Evolutionary conservation across 2,797 vertebrate species (phyloP).

Genomic region (Gouania willdenowi): DNA sequence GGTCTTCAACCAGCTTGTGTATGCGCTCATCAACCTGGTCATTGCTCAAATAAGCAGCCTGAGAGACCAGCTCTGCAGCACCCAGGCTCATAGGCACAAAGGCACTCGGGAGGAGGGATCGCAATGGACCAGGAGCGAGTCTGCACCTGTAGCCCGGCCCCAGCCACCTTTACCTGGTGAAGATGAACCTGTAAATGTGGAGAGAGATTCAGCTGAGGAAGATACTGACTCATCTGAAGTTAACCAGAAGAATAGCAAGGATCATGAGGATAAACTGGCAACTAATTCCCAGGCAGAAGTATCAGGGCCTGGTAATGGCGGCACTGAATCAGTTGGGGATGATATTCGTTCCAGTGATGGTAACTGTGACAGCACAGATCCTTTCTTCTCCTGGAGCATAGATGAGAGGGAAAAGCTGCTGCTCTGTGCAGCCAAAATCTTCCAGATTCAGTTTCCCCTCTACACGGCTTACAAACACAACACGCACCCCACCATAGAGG

Average conservation of each 20-base stretch:
- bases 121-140: slow-evolving; percentile 71
- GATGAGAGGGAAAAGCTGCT: slow-evolving; percentile 96
- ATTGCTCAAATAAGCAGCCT: slow-evolving; percentile 94
- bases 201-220: slow-evolving; percentile 86
- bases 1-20: slow-evolving; percentile 98
- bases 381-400: slow-evolving; percentile 88
- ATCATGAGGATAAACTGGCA: slow-evolving; percentile 44
- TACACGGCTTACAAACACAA: slow-evolving; percentile 99
- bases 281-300: slow-evolving; percentile 74
- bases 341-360: slow-evolving; percentile 49
- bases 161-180: slow-evolving; percentile 73
- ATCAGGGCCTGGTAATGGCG: slow-evolving; percentile 62
- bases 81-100: slow-evolving; percentile 26
- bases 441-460: slow-evolving; percentile 97
- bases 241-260: slow-evolving; percentile 65
- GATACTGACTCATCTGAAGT: slow-evolving; percentile 62
- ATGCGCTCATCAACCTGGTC: slow-evolving; percentile 97
- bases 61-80: slow-evolving; percentile 87
- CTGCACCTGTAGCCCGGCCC: slow-evolving; percentile 67
- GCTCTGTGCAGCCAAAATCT: slow-evolving; percentile 97
- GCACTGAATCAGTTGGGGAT: slow-evolving; percentile 56
- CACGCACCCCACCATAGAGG: slow-evolving; percentile 97
- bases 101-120: slow-evolving; percentile 71
- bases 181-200: slow-evolving; percentile 88
- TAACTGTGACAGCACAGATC: slow-evolving; percentile 73